phyloP scores from a whole-genome alignment of 2,888 invertebrate species.

The Bombylius major region DNA sequence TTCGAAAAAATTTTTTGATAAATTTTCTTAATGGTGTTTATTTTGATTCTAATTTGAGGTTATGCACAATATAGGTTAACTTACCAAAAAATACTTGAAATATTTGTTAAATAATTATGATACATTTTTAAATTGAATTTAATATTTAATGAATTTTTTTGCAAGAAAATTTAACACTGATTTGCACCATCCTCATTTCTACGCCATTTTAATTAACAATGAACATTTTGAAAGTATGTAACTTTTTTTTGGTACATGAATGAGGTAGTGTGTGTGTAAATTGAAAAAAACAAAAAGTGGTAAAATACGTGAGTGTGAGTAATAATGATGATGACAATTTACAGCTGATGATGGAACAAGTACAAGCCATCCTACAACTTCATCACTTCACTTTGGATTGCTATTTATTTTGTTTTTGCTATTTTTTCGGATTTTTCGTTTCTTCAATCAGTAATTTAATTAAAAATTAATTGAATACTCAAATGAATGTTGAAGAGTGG shows the following conservation, averaged over 20 bases:
- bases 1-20: not conserved
- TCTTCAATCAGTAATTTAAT: no score
- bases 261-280: not conserved
- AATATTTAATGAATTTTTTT: not conserved
- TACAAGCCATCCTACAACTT: no score
- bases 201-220: conserved; percentile 12
- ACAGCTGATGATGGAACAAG: not conserved
- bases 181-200: conserved; percentile 1
- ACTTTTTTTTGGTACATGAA: not conserved
- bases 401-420: no score
- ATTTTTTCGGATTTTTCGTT: no score
- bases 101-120: not conserved
- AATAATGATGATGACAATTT: no score
- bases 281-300: no score
- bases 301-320: no score
- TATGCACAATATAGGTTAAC: conserved; percentile 14
- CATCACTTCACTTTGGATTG: no score
- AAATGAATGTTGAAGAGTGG: no score
- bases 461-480: no score
- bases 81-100: conserved; percentile 6
- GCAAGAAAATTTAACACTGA: conserved; percentile 3
- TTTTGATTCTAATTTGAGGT: conserved; percentile 10
- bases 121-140: not conserved
- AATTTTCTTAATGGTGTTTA: not conserved
- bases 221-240: not conserved